Percentiles rank a stretch among this genome's conserved stretches.
Evolutionary conservation across 2,113 vertebrate genomes (phyloP).

Genomic region (Donacobius atricapilla): DNA sequence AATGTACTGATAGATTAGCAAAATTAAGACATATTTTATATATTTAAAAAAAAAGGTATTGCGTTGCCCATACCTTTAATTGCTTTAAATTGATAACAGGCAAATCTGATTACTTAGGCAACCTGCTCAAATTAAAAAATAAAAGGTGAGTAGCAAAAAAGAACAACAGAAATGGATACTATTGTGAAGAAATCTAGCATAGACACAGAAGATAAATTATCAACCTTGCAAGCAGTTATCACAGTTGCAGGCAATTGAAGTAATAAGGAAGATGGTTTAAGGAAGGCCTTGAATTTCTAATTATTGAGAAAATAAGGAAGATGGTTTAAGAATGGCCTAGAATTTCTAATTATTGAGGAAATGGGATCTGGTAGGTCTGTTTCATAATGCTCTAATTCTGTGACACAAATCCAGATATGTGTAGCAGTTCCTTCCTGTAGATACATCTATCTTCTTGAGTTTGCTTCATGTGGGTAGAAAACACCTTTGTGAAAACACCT

Average conservation of each 20-base stretch:
- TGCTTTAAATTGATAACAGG: neutral
- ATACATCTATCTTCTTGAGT: neutral
- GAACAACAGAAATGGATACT: neutral
- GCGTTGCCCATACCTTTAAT: neutral
- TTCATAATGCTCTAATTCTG: neutral
- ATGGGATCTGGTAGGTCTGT: neutral
- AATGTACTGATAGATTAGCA: neutral
- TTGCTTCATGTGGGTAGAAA: neutral
- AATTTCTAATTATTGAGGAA: neutral
- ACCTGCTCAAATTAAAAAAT: neutral
- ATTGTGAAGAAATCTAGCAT: neutral
- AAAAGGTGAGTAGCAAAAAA: neutral
- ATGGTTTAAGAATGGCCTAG: neutral
- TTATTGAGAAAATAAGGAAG: neutral
- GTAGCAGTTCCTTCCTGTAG: neutral
- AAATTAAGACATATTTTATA: neutral
- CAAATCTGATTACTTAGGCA: neutral
- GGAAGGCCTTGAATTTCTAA: neutral
- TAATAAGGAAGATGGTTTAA: neutral
- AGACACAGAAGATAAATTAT: neutral
- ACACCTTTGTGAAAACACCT: neutral
- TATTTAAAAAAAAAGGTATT: neutral
- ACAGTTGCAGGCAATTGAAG: neutral
- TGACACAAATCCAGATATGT: neutral
- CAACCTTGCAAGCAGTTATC: neutral